A percentile compares a stretch with the other conserved stretches of the same genome.
These are phyloP conservation scores for Pseudopleuronectes americanus DNA, from an alignment of 2,797 vertebrate species.

Conservation along the genomic window DNA sequence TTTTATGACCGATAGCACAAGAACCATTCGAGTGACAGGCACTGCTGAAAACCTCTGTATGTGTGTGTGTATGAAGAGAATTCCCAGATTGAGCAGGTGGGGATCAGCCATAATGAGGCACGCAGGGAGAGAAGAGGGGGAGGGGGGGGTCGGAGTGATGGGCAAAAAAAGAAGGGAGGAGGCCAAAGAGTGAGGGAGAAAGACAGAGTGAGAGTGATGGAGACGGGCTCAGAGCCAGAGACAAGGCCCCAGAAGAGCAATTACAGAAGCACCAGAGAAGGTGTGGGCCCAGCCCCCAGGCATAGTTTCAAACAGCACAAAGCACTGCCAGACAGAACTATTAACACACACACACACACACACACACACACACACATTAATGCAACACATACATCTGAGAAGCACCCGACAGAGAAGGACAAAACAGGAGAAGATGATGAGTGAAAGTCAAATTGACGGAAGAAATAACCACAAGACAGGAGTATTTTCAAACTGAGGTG, in stretches of 20 bases:
- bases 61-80: constrained; percentile 40
- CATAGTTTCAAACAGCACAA: constrained; percentile 67
- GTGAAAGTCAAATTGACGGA: constrained; percentile 29
- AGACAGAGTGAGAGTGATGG: constrained; percentile 67
- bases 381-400: constrained; percentile 24
- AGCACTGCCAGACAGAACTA: constrained; percentile 53
- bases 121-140: constrained; percentile 55
- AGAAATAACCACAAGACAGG: constrained; percentile 15
- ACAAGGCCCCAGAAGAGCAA: constrained; percentile 80
- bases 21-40: constrained; percentile 70
- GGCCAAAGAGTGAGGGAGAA: constrained; percentile 56
- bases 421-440: constrained; percentile 35
- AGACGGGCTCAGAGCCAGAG: constrained; percentile 68
- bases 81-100: constrained; percentile 75
- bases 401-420: constrained; percentile 11
- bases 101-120: constrained; percentile 78
- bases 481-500: constrained; percentile 36
- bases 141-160: constrained; percentile 20
- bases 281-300: constrained; percentile 71
- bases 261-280: constrained; percentile 76
- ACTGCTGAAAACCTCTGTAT: constrained; percentile 69
- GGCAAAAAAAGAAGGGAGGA: constrained; percentile 34
- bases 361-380: constrained; percentile 5
- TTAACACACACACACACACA: constrained; percentile 1
- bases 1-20: constrained; percentile 77